Evolutionary conservation across 1,140 invertebrate species (phyloP).

Genomic region (Aphaenogaster ashmeadi): DNA sequence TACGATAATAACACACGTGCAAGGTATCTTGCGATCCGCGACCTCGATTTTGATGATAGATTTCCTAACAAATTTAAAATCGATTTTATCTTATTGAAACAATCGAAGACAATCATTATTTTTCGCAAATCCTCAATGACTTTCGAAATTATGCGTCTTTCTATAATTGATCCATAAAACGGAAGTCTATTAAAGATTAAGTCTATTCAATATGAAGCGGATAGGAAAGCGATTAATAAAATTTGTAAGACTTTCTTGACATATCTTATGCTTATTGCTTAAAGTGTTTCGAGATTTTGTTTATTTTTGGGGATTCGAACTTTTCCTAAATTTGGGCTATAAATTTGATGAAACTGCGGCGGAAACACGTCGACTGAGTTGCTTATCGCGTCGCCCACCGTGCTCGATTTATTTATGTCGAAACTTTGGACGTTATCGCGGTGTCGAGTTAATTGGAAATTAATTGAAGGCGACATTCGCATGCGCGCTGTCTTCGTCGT

Average conservation of each 20-base stretch:
- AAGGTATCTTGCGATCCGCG: background rate
- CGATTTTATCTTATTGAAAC: background rate
- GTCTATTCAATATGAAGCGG: background rate
- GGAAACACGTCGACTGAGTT: slow-evolving; percentile 21
- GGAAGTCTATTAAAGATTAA: background rate
- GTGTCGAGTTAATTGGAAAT: slow-evolving; percentile 58
- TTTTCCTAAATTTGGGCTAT: background rate
- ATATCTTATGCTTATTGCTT: background rate
- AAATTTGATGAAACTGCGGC: slow-evolving; percentile 4
- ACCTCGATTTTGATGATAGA: background rate
- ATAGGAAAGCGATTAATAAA: background rate
- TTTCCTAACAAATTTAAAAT: background rate
- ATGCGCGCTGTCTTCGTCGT: slow-evolving; percentile 7
- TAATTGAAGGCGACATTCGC: slow-evolving; percentile 45
- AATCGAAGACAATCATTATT: too few relatives aligned
- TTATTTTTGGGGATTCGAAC: background rate
- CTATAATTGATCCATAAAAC: background rate
- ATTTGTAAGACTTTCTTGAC: background rate
- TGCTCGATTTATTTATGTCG: slow-evolving; percentile 61
- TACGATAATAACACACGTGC: slow-evolving; percentile 26
- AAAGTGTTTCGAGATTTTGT: background rate
- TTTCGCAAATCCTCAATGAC: background rate
- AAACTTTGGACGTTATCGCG: slow-evolving; percentile 46
- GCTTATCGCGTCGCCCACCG: slow-evolving; percentile 38
- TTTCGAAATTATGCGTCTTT: background rate